Evolutionary conservation across 2,888 invertebrate genomes (phyloP).

Genomic region (Clistopyga incitator): DNA sequence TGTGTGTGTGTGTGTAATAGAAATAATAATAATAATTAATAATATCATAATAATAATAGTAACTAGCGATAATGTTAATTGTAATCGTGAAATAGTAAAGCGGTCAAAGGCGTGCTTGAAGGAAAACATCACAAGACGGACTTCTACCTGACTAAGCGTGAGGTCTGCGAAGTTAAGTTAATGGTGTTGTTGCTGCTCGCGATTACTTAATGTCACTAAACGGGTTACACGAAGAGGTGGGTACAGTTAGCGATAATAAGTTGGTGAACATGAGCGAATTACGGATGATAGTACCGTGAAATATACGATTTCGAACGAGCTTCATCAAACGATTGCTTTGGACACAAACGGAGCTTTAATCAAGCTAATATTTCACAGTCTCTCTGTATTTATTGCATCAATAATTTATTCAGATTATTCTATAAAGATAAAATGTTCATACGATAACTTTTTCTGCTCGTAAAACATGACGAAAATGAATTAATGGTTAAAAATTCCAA

Average conservation of each 20-base stretch:
- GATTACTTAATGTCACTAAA: constrained; percentile 33
- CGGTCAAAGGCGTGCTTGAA: constrained; percentile 41
- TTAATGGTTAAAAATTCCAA: too few relatives aligned
- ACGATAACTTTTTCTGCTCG: too few relatives aligned
- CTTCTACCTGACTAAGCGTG: constrained; percentile 37
- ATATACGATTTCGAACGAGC: not conserved
- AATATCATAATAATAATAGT: constrained; percentile 50
- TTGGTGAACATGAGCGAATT: constrained; percentile 27
- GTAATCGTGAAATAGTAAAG: constrained; percentile 48
- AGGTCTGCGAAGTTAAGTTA: constrained; percentile 45
- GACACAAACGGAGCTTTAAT: not conserved
- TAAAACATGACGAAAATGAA: too few relatives aligned
- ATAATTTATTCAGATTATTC: too few relatives aligned
- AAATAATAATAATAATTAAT: constrained; percentile 53
- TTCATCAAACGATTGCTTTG: not conserved
- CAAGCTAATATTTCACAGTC: too few relatives aligned
- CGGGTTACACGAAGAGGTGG: constrained; percentile 23
- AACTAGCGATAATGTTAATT: constrained; percentile 24
- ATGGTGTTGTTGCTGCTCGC: constrained; percentile 31
- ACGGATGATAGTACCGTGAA: not conserved
- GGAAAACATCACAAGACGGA: constrained; percentile 51
- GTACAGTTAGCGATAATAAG: not conserved
- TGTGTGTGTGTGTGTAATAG: constrained; percentile 43
- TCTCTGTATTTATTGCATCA: too few relatives aligned
- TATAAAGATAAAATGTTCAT: too few relatives aligned